Conservation (phyloP, 2,797 vertebrate species). For the Diglossa cyanea region DNA sequence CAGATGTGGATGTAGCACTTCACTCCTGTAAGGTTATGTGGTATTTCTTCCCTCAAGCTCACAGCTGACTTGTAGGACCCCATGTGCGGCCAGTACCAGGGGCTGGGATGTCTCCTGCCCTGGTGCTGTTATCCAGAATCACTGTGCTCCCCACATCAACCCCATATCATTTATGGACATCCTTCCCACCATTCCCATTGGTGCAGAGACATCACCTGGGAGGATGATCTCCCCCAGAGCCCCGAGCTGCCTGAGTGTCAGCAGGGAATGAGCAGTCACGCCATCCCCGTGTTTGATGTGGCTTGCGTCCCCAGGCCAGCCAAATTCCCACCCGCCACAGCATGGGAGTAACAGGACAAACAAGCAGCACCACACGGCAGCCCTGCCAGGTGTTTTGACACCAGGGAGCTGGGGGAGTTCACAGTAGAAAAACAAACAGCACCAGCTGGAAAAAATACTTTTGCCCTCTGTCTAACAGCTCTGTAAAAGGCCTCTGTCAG, state of each 20-base stretch:
- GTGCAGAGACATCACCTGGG: not conserved
- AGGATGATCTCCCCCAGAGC: not conserved
- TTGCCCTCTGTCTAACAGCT: not conserved
- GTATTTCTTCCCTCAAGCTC: not conserved
- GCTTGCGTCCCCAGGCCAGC: not conserved
- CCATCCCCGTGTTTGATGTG: not conserved
- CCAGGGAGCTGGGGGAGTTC: not conserved
- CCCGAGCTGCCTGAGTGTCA: not conserved
- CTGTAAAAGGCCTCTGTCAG: not conserved
- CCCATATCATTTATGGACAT: fast-evolving
- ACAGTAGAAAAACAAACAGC: not conserved
- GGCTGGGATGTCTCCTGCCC: not conserved
- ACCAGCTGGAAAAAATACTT: not conserved
- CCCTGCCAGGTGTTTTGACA: not conserved
- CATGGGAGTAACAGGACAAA: not conserved
- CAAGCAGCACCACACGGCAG: not conserved
- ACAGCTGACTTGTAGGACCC: not conserved
- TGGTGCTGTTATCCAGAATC: not conserved
- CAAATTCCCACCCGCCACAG: not conserved
- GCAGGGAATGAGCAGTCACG: not conserved
- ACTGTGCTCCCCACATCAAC: not conserved
- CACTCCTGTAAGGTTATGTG: fast-evolving
- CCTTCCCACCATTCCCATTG: not conserved
- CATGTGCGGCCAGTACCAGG: not conserved
- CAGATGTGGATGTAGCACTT: not conserved